Conservation (phyloP, 23 tunicate species). For the Halocynthia roretzi region DNA sequence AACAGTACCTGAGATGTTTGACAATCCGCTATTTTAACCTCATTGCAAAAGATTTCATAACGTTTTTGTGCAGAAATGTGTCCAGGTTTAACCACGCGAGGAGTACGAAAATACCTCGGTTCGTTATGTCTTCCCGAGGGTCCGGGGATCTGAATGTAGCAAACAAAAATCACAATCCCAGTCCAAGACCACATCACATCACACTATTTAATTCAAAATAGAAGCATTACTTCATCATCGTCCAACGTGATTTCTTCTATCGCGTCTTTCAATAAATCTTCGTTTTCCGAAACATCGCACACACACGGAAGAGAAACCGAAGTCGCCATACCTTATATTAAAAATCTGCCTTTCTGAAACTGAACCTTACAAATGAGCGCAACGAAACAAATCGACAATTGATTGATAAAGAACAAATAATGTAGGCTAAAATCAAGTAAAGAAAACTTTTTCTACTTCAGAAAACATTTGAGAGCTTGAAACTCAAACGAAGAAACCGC, state of each 20-base stretch:
- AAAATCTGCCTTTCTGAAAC: not conserved
- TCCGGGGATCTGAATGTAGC: not conserved
- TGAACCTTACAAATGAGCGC: too few species aligned
- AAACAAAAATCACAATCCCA: not conserved
- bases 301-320: not conserved
- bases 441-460: too few species aligned
- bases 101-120: not conserved
- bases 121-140: not conserved
- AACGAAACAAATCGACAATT: too few species aligned
- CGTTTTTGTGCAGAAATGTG: slow-evolving; percentile 31
- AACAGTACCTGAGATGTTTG: slow-evolving; percentile 57
- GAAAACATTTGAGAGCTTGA: not conserved
- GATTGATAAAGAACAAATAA: too few species aligned
- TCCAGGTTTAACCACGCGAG: not conserved
- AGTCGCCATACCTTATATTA: not conserved
- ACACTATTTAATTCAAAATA: not conserved
- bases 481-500: not conserved
- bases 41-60: slow-evolving; percentile 78
- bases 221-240: not conserved
- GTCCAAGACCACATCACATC: not conserved
- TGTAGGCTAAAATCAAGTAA: too few species aligned
- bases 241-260: slow-evolving; percentile 2
- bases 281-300: not conserved
- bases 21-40: slow-evolving; percentile 79
- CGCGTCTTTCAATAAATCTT: not conserved